These are phyloP conservation scores for Hapalemur alaotrensis DNA, from an alignment of 2,797 vertebrate species.

Conservation along the genomic window DNA sequence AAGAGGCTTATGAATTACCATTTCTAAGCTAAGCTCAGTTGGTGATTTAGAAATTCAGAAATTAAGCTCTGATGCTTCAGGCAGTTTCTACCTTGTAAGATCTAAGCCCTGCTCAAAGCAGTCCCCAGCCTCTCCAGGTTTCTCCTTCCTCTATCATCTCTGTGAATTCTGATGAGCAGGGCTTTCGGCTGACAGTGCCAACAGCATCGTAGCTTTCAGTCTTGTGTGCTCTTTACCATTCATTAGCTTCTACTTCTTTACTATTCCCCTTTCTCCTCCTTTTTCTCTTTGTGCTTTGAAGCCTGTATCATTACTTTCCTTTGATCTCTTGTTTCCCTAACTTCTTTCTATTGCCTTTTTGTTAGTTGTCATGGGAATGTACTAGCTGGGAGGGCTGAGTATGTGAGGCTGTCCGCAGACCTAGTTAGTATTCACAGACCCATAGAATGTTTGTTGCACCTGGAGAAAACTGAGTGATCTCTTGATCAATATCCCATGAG, in stretches of 20 bases:
- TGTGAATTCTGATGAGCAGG: not conserved
- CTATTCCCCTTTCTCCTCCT: not conserved
- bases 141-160: not conserved
- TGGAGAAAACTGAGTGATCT: not conserved
- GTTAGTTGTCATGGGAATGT: not conserved
- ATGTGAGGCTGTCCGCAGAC: not conserved
- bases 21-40: conserved; percentile 32
- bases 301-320: conserved; percentile 13
- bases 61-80: not conserved
- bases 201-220: not conserved
- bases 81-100: not conserved
- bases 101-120: not conserved
- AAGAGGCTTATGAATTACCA: not conserved
- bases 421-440: not conserved
- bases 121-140: accelerated
- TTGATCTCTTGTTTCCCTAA: not conserved
- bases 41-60: conserved; percentile 52
- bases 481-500: not conserved
- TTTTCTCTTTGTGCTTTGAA: not conserved
- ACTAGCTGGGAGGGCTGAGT: not conserved
- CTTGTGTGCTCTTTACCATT: not conserved
- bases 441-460: not conserved
- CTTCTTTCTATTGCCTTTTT: not conserved
- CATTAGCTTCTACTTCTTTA: not conserved
- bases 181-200: not conserved